Evolutionary conservation across 2,797 vertebrate species (phyloP), one percentile per base, ranked within the genome.

Genomic region (Anguilla pacifica): DNA sequence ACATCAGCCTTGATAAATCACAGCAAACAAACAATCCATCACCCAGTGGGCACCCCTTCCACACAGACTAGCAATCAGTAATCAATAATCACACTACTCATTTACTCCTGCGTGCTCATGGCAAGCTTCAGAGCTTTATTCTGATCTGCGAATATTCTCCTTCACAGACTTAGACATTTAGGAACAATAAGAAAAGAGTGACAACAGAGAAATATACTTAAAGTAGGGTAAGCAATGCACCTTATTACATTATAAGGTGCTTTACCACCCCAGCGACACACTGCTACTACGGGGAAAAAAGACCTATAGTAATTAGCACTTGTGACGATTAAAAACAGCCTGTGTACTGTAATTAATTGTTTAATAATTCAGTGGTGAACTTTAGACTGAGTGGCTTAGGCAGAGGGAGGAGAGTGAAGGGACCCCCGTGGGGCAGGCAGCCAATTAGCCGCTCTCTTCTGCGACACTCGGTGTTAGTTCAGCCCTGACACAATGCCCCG

Each of bases 291-390:
- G 85, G 74, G 49, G 85, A 85, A 89, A 77, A 88, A 90, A 89
- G 86, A 89, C 89, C n/a, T 39, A 70, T 87, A 84, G 74, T 87
- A 88, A 87, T 49, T 84, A 51, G 82, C 87, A 85, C 89, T 91
- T 85, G 89, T 93, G 92, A 93, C 93, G 94, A 92, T 95, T 94
- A 94, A 94, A 92, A 90, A 93, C 88, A 90, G 90, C 88, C 89
- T 79, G 91, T 92, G 92, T 90, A 91, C 86, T 83, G 93, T 94
- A 94, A 96, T 96, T 95, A 96, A 95, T 92, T 92, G 91, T 95
- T 96, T 94, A 96, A 96, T 96, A 96, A 96, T 96, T 96, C 93
- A 96, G 91, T 89, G 87, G 89, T 96, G 96, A 96, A 96, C 96
- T 96, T 96, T 96, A 93, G 92, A 92, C 89, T 86, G 89, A 93